Evolutionary conservation across 2,113 vertebrate species (phyloP).

Genomic region (Echinops telfairi): DNA sequence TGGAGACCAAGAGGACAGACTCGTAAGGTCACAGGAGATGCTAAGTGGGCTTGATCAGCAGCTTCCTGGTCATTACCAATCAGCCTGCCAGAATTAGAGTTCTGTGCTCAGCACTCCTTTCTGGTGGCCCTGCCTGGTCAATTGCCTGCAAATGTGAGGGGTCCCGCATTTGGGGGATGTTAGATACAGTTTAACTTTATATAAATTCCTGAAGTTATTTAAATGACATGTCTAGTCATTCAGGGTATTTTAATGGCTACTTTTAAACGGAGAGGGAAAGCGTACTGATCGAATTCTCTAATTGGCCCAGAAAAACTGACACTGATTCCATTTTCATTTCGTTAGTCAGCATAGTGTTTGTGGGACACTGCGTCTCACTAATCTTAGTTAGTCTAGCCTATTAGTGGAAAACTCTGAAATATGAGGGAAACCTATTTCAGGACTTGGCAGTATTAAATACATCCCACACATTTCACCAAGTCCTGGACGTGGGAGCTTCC

Average conservation of each 20-base stretch:
- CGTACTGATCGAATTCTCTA: background rate
- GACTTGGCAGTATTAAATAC: conserved; percentile 12
- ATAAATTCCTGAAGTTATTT: conserved; percentile 50
- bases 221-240: conserved; percentile 28
- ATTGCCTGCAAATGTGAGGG: conserved; percentile 20
- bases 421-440: conserved; percentile 30
- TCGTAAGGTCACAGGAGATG: background rate
- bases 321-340: conserved; percentile 17
- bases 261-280: conserved; percentile 28
- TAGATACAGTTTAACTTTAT: background rate
- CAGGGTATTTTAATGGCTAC: conserved; percentile 3
- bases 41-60: background rate
- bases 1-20: background rate
- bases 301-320: conserved; percentile 10
- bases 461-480: conserved; percentile 4
- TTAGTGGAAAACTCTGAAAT: conserved; percentile 34
- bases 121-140: background rate
- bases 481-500: conserved; percentile 50
- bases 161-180: conserved; percentile 16
- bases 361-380: conserved; percentile 4
- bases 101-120: background rate
- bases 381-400: background rate
- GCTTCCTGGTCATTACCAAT: background rate
- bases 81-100: background rate
- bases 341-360: background rate